Percentiles rank a stretch among this genome's conserved stretches.
Conservation (phyloP, 2,888 invertebrate species). For the Caenorhabditis imperialis region DNA sequence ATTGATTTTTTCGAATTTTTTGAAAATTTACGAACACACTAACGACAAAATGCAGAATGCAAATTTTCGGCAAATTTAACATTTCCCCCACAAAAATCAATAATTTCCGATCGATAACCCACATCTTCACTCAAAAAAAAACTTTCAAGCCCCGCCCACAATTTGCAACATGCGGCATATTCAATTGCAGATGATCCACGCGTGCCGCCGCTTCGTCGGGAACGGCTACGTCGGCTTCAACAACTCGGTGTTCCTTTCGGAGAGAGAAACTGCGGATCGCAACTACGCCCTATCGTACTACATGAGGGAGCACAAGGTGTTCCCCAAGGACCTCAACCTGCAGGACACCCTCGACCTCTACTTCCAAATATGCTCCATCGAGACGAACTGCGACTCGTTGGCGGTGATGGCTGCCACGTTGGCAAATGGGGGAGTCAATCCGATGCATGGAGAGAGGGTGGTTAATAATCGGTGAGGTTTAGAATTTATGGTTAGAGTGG, state of each 20-base stretch:
- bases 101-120: too few species aligned
- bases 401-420: slow-evolving; percentile 93
- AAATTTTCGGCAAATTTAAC: too few species aligned
- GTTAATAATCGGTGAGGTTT: slow-evolving; percentile 87
- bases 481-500: too few species aligned
- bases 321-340: slow-evolving; percentile 68
- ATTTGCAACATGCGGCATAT: too few species aligned
- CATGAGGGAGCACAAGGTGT: slow-evolving; percentile 86
- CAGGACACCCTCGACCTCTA: slow-evolving; percentile 80
- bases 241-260: slow-evolving; percentile 86
- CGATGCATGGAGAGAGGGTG: slow-evolving; percentile 70
- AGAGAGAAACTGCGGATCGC: slow-evolving; percentile 94
- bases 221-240: slow-evolving; percentile 91
- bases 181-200: slow-evolving; percentile 61
- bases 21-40: too few species aligned
- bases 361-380: slow-evolving; percentile 92
- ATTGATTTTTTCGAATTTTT: background rate
- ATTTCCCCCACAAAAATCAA: too few species aligned
- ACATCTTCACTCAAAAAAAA: too few species aligned
- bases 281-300: slow-evolving; percentile 98
- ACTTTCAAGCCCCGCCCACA: too few species aligned
- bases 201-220: slow-evolving; percentile 83
- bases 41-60: too few species aligned
- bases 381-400: slow-evolving; percentile 92
- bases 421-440: slow-evolving; percentile 88